These are phyloP conservation scores for Endomychus coccineus DNA, from an alignment of 2,888 invertebrate genomes.

Conservation along the genomic window DNA sequence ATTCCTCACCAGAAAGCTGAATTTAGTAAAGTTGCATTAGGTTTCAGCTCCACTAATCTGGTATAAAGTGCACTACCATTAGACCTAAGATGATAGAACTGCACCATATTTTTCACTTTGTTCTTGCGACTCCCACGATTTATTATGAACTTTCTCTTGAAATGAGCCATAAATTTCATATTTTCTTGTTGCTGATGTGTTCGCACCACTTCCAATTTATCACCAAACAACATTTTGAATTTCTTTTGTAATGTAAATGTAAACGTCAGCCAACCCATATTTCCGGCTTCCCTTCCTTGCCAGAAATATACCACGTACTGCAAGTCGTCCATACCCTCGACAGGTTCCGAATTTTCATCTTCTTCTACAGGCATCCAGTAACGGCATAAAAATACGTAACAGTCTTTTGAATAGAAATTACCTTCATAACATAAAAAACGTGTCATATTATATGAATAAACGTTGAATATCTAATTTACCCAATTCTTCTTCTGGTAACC, in stretches of 20 bases:
- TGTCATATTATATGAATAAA: background rate
- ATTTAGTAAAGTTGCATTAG: constrained; percentile 79
- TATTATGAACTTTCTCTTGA: constrained; percentile 89
- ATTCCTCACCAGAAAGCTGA: constrained; percentile 91
- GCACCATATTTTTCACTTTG: constrained; percentile 54
- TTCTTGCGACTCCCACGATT: constrained; percentile 71
- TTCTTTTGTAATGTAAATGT: constrained; percentile 93
- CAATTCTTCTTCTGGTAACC: constrained; percentile 89
- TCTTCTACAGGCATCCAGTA: constrained; percentile 74
- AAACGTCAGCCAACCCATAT: constrained; percentile 99
- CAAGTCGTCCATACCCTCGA: constrained; percentile 56
- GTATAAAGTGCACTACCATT: constrained; percentile 94
- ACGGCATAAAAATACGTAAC: constrained; percentile 95
- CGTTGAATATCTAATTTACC: constrained; percentile 44
- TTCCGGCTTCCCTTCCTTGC: constrained; percentile 95
- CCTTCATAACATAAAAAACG: constrained; percentile 37
- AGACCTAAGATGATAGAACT: constrained; percentile 91
- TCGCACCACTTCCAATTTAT: constrained; percentile 88
- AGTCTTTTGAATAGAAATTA: constrained; percentile 88
- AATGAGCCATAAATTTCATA: constrained; percentile 96
- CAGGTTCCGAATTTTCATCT: constrained; percentile 44
- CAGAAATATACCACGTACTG: constrained; percentile 99
- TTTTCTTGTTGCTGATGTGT: constrained; percentile 99
- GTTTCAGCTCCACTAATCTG: constrained; percentile 80
- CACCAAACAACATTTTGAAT: constrained; percentile 80